phyloP scores from a whole-genome alignment of 2,113 vertebrate species.

The Cinclus mexicanus region DNA sequence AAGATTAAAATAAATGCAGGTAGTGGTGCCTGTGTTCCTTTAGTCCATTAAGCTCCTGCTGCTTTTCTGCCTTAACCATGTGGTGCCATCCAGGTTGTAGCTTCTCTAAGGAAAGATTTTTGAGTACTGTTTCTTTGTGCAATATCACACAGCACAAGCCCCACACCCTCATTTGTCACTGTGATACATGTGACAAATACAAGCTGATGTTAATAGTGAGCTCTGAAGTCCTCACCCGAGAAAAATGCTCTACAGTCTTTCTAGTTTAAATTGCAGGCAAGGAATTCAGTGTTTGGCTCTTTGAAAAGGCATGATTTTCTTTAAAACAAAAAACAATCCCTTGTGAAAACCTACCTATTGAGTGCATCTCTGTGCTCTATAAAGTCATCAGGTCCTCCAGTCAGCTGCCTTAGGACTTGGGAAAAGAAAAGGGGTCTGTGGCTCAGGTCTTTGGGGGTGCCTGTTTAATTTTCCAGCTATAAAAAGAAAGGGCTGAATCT shows the following conservation, averaged over 20 bases:
- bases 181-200: neutral
- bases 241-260: neutral
- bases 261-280: neutral
- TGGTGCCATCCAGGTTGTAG: neutral
- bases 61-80: neutral
- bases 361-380: accelerated
- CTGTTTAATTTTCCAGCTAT: neutral
- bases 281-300: neutral
- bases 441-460: neutral
- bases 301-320: neutral
- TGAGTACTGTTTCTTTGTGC: neutral
- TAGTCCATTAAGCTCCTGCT: neutral
- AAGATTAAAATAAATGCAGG: accelerated
- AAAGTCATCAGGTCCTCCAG: neutral
- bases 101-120: neutral
- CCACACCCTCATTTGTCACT: neutral
- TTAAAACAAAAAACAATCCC: neutral
- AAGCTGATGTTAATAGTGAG: neutral
- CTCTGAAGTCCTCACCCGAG: neutral
- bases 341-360: neutral
- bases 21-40: neutral
- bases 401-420: neutral
- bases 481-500: neutral
- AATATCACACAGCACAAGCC: neutral
- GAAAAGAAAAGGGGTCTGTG: neutral